Evolutionary conservation across 2,888 invertebrate genomes (phyloP).

Genomic region (Boloria euphrosyne): DNA sequence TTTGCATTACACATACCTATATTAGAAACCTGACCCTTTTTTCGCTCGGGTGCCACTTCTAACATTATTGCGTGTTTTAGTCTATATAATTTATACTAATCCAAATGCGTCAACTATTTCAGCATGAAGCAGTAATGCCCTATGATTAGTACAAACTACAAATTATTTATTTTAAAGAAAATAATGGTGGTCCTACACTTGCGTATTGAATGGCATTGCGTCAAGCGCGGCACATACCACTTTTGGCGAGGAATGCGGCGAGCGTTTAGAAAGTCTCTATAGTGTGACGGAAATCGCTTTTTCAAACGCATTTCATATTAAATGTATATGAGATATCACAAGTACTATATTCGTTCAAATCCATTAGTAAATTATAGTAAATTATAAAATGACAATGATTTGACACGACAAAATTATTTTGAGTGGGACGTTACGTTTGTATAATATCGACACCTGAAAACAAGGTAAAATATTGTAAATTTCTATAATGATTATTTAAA

Average conservation of each 20-base stretch:
- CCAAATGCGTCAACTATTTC: too few species aligned
- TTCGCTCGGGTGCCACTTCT: too few species aligned
- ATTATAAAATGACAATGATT: slow-evolving; percentile 5
- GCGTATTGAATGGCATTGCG: slow-evolving; percentile 56
- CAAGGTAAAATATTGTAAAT: too few species aligned
- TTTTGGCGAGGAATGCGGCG: slow-evolving; percentile 64
- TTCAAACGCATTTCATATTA: slow-evolving; percentile 30
- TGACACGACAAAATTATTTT: slow-evolving; percentile 1
- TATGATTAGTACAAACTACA: too few species aligned
- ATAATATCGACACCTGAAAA: not conserved
- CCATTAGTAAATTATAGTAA: slow-evolving; percentile 5
- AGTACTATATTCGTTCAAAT: slow-evolving; percentile 6
- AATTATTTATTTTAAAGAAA: too few species aligned
- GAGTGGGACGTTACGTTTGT: not conserved
- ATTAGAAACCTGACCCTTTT: too few species aligned
- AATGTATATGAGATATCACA: slow-evolving; percentile 21
- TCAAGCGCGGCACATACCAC: slow-evolving; percentile 57
- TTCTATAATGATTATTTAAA: too few species aligned
- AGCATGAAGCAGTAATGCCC: too few species aligned
- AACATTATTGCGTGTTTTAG: too few species aligned
- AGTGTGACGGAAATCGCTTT: slow-evolving; percentile 36
- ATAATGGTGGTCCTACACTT: slow-evolving; percentile 32
- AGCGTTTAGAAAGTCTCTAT: slow-evolving; percentile 47
- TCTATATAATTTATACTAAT: too few species aligned
- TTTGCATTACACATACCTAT: too few species aligned